Base-by-base conservation (phyloP, 2,797 vertebrate genomes). In the Gymnoscopelus braueri region DNA sequence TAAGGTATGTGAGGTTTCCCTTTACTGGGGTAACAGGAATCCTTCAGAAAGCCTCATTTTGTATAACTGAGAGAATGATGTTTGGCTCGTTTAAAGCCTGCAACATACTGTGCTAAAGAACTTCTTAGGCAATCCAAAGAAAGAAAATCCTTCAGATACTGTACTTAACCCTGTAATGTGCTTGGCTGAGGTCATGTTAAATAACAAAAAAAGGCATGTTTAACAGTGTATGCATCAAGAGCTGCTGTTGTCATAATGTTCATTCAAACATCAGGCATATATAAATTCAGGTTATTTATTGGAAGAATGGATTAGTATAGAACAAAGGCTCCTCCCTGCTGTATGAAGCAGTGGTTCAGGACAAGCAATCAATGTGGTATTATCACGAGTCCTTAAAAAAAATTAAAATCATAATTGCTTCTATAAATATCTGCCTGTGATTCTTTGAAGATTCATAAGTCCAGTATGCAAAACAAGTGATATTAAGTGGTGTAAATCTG, bases 1-100 rank as follows among this genome's bases (percentile, higher is more conserved):
- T 78, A 78, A 83, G 74, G 76, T 82, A 75, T 68, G 71, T 77
- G 63, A 82, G 69, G 50, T 71, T 82, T 81, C 69, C 67, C 67
- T 76, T 10, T 77, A 72, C 55, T 60, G 60, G 72, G 76, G 71
- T 64, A 67, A 74, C 54, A 10, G 6, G 67, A 80, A 81, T 81
- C 62, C 55, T 75, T 81, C 60, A 50, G 58, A 78, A 76, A 74
- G 60, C 54, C 52, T 74, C 29, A 12, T 57, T 59, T 44, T 44
- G 8, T 35, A 39, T 8, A 47, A 44, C n/a, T 3, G 19, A 39
- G 19, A 10, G 2, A 44, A 9, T 9, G 2, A 8, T 44, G 26
- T 44, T 39, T 39, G 35, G 35, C 4, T 39, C 6, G 11, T 44
- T 32, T n/a, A 7, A 32, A 50, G 8, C 3, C n/a, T 39, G 59